A percentile compares a stretch with the other conserved stretches of the same genome.
Evolutionary conservation across 2,888 invertebrate species (phyloP).

Genomic region (Ectobius pallidus): DNA sequence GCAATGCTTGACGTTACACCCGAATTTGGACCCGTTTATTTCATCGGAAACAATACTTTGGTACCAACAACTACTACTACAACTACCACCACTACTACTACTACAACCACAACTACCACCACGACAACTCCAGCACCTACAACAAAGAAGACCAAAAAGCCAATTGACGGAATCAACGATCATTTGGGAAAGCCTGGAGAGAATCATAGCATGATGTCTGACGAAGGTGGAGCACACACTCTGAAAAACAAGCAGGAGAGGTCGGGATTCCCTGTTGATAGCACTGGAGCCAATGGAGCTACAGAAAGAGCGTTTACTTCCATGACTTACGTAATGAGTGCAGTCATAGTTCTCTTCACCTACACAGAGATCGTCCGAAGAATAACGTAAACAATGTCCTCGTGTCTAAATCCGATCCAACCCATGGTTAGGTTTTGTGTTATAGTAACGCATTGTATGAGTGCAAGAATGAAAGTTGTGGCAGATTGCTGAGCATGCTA

Average conservation of each 20-base stretch:
- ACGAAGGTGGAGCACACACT: slow-evolving; percentile 52
- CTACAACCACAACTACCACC: slow-evolving; percentile 45
- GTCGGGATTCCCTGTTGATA: not conserved
- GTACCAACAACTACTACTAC: slow-evolving; percentile 79
- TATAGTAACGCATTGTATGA: not conserved
- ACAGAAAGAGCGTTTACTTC: not conserved
- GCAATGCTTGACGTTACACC: slow-evolving; percentile 71
- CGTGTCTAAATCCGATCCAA: not conserved
- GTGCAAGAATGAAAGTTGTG: not conserved
- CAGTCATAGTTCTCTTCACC: not conserved
- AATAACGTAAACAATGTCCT: slow-evolving; percentile 22
- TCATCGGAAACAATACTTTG: slow-evolving; percentile 72
- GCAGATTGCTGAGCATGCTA: not conserved
- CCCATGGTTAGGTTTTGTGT: not conserved
- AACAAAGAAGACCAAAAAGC: slow-evolving; percentile 45
- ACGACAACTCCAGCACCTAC: slow-evolving; percentile 49
- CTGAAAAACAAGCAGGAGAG: slow-evolving; percentile 49
- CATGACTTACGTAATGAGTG: not conserved
- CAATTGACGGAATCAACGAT: slow-evolving; percentile 45
- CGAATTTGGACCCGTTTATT: slow-evolving; percentile 78
- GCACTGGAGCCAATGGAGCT: not conserved
- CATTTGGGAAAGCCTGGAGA: slow-evolving; percentile 50
- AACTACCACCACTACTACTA: slow-evolving; percentile 57
- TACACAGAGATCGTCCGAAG: slow-evolving; percentile 22
- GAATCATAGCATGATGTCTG: slow-evolving; percentile 55